These are phyloP conservation scores for Amiota communis DNA, from an alignment of 2,888 invertebrate genomes.

Conservation along the genomic window DNA sequence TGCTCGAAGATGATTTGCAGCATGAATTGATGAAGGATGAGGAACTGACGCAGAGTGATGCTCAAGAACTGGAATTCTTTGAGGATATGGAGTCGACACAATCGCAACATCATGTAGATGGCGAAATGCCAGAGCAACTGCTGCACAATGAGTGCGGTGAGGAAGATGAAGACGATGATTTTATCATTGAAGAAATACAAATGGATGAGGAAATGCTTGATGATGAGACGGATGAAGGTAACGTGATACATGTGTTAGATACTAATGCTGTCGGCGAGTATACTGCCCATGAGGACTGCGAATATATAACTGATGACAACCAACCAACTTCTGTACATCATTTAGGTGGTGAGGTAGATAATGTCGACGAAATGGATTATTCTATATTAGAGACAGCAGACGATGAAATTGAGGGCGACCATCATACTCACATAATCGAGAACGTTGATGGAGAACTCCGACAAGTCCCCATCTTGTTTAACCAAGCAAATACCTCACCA, in stretches of 20 bases:
- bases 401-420: constrained; percentile 55
- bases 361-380: constrained; percentile 64
- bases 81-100: constrained; percentile 59
- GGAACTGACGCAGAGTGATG: constrained; percentile 62
- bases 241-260: constrained; percentile 46
- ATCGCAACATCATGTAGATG: constrained; percentile 52
- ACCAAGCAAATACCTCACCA: not conserved
- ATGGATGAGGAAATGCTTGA: constrained; percentile 68
- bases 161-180: constrained; percentile 60
- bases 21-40: constrained; percentile 55
- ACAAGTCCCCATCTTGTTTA: constrained; percentile 35
- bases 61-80: constrained; percentile 67
- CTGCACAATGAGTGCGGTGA: constrained; percentile 56
- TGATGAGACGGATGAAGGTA: constrained; percentile 51
- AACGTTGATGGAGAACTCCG: constrained; percentile 45
- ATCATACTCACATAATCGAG: constrained; percentile 37
- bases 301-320: constrained; percentile 57
- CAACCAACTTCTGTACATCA: constrained; percentile 52
- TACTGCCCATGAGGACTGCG: constrained; percentile 59
- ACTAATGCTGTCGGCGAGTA: constrained; percentile 46
- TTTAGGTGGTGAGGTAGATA: constrained; percentile 36
- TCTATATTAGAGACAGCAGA: constrained; percentile 63
- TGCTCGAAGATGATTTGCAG: constrained; percentile 63
- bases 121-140: constrained; percentile 54
- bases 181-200: constrained; percentile 69